Base-by-base conservation (phyloP, 2,888 invertebrate genomes). In the Cerceris ruficornis region DNA sequence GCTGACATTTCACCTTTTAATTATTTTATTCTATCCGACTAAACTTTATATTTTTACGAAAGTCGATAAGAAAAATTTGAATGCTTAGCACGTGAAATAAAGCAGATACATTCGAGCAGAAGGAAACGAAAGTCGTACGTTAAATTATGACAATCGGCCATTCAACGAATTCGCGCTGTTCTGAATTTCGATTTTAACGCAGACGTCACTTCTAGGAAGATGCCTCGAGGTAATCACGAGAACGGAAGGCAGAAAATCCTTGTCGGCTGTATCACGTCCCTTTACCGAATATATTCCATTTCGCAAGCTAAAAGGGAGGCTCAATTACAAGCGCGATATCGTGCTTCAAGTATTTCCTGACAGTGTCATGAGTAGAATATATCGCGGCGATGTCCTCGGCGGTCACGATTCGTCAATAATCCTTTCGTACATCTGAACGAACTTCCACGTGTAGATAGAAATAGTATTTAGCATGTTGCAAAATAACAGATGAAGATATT, bases 131-230 rank as follows among this genome's bases (percentile, higher is more conserved):
- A 49, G 8, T 43, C 15, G 39, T 13, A 14, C 8, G 0, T 7
- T 17, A 14, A 49, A 60, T 28, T n/a, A 11, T 2, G 42, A 7
- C 9, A 64, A 60, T 75, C 68, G 41, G 68, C 13, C 41, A 52
- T 67, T 59, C 54, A 13, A 28, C 17, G 6, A 58, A 17, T 39
- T 42, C 9, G 7, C 76, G 50, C 14, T 0, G 58, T 6, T 13
- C 46, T 39, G 77, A 77, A 66, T 69, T 54, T 49, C 58, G 65
- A 77, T 77, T 65, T 65, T 66, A 28, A 46, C 42, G 57, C 15
- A 59, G 54, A 17, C 28, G 61, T 77, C 65, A 49, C 41, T 46
- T 69, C 42, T 50, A 61, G 55, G 61, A 77, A 50, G 17, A 58
- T 46, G 7, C 7, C 43, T 11, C 57, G 42, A 69, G 69, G 60